Percentiles rank a stretch among this genome's conserved stretches.
Conservation (phyloP, 2,888 invertebrate species). For the Exephanes ischioxanthus region DNA sequence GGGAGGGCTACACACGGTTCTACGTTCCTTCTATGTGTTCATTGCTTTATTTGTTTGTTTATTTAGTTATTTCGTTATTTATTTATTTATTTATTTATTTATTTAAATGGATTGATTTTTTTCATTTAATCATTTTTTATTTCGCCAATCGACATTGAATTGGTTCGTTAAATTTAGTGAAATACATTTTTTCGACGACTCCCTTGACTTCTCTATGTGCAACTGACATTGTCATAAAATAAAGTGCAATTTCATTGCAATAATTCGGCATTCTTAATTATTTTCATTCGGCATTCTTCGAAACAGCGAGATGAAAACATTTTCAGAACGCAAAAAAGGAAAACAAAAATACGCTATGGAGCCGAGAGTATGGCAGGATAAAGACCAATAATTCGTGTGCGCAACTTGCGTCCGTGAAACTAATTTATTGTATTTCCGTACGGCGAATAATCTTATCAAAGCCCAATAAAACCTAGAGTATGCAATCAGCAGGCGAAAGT, state of each 20-base stretch:
- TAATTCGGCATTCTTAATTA: background rate
- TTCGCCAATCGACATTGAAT: background rate
- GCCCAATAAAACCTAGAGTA: slow-evolving; percentile 34
- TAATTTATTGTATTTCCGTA: slow-evolving; percentile 19
- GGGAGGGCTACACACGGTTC: slow-evolving; percentile 56
- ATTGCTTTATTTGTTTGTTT: slow-evolving; percentile 55
- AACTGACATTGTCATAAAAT: slow-evolving; percentile 13
- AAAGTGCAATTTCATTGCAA: background rate
- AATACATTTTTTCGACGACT: background rate
- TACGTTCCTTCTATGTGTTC: slow-evolving; percentile 63
- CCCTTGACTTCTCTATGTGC: background rate
- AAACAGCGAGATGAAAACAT: no score
- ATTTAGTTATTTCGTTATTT: slow-evolving; percentile 1
- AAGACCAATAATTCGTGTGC: background rate
- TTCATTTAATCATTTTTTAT: background rate
- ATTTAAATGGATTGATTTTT: slow-evolving; percentile 33
- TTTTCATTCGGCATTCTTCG: no score
- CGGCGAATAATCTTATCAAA: slow-evolving; percentile 40
- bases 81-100: slow-evolving; percentile 55
- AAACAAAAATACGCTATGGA: no score
- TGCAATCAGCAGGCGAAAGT: slow-evolving; percentile 34
- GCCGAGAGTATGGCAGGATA: background rate
- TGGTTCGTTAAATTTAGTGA: background rate
- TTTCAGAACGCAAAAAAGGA: no score
- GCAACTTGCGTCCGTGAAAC: slow-evolving; percentile 15